phyloP scores from a whole-genome alignment of 2,888 invertebrate species.

The Spisula solida region DNA sequence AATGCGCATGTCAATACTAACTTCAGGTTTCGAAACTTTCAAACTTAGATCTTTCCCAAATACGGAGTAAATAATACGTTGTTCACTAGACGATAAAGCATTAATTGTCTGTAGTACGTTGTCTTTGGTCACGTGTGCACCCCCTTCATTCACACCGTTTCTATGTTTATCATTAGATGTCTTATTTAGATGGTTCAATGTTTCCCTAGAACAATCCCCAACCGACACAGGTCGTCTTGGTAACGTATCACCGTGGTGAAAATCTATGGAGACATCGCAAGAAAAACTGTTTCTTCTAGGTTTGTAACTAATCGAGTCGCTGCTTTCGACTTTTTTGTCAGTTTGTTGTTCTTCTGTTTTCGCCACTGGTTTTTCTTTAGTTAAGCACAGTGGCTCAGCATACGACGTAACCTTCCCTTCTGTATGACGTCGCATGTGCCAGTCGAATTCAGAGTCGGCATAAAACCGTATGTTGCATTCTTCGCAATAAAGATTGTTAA shows the following conservation, averaged over 20 bases:
- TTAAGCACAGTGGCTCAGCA: constrained; percentile 54
- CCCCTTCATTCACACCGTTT: background rate
- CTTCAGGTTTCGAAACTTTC: constrained; percentile 5
- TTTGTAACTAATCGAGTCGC: background rate
- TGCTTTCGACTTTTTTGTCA: background rate
- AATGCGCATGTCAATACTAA: constrained; percentile 2
- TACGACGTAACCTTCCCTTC: background rate
- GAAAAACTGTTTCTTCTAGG: constrained; percentile 68
- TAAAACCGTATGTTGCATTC: constrained; percentile 60
- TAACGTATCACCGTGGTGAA: background rate
- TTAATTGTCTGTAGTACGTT: constrained; percentile 48
- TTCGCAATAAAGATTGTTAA: constrained; percentile 46
- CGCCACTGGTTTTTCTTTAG: constrained; percentile 29
- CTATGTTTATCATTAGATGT: background rate
- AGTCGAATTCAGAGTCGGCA: constrained; percentile 53
- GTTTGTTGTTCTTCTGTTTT: background rate
- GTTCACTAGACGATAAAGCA: constrained; percentile 62
- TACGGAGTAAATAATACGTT: constrained; percentile 67
- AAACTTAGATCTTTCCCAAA: constrained; percentile 64
- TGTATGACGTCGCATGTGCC: constrained; percentile 58
- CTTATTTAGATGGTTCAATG: constrained; percentile 29
- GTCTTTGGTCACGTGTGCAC: background rate
- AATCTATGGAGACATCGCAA: constrained; percentile 25
- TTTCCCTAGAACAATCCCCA: constrained; percentile 36
- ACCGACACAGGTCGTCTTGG: constrained; percentile 62